Percentiles rank a stretch among this genome's conserved stretches.
Evolutionary conservation across 30 jellyfish, hydroid and myxozoan species (phyloP).

Genomic region (Nemopilema nomurai): DNA sequence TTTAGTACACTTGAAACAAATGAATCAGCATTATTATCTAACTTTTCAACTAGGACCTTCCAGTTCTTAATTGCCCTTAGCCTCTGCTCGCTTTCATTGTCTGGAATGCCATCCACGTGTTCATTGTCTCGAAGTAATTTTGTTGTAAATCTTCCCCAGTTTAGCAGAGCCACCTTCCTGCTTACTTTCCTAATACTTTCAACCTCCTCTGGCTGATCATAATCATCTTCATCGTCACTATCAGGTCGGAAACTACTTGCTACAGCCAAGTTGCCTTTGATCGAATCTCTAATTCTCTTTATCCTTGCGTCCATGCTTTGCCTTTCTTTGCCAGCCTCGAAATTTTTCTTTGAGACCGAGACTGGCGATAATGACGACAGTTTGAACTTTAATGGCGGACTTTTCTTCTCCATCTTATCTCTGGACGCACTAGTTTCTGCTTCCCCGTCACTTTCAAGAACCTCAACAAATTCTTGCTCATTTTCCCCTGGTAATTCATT

Average conservation of each 20-base stretch:
- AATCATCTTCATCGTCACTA: conserved; percentile 30
- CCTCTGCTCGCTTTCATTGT: neutral
- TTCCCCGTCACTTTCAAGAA: conserved; percentile 34
- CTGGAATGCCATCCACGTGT: neutral
- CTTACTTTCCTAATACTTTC: neutral
- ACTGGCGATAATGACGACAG: conserved; percentile 5
- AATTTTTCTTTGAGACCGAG: conserved; percentile 2
- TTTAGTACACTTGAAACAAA: neutral
- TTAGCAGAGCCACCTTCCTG: conserved; percentile 6
- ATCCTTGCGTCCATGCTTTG: neutral
- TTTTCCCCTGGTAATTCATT: neutral
- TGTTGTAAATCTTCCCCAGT: neutral
- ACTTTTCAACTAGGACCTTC: neutral
- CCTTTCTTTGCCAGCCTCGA: neutral
- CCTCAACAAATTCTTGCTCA: conserved; percentile 15
- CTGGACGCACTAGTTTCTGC: neutral
- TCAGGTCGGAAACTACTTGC: too few species aligned
- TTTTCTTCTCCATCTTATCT: neutral
- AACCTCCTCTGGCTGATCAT: conserved; percentile 38
- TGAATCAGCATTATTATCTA: neutral
- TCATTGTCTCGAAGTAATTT: neutral
- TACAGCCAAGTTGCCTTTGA: neutral
- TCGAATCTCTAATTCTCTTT: neutral
- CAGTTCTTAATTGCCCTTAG: conserved; percentile 16
- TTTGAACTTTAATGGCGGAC: conserved; percentile 8